Evolutionary conservation across 1,140 invertebrate species (phyloP).

Genomic region (Thalassaphorura encarpata): DNA sequence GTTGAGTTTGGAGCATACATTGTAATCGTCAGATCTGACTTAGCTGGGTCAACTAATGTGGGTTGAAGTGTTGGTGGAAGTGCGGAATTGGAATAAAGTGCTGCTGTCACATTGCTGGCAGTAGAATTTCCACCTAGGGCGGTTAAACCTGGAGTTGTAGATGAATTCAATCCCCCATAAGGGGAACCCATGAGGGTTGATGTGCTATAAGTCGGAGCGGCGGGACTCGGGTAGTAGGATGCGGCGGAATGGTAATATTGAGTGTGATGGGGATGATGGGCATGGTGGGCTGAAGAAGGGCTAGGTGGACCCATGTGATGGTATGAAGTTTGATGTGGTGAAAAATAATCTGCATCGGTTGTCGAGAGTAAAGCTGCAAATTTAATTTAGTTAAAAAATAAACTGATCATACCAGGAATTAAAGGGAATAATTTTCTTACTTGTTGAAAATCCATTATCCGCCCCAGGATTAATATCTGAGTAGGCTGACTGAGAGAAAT

Average conservation of each 20-base stretch:
- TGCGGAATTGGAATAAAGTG: neutral
- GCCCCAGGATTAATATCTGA: constrained; percentile 18
- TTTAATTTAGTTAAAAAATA: neutral
- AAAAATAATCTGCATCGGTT: constrained; percentile 23
- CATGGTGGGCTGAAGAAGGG: constrained; percentile 16
- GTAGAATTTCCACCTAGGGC: neutral
- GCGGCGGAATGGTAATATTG: constrained; percentile 24
- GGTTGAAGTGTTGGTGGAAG: neutral
- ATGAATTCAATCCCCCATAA: constrained; percentile 8
- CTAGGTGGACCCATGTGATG: constrained; percentile 26
- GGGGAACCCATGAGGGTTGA: constrained; percentile 15
- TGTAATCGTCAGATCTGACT: constrained; percentile 28
- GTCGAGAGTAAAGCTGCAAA: constrained; percentile 13
- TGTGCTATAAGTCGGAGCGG: constrained; percentile 8
- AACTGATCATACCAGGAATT: neutral
- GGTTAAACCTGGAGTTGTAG: too few species aligned
- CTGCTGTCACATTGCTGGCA: neutral
- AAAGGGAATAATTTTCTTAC: constrained; percentile 6
- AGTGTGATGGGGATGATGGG: constrained; percentile 18
- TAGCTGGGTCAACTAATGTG: constrained; percentile 16
- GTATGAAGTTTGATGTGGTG: constrained; percentile 17
- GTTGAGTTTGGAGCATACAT: constrained; percentile 21
- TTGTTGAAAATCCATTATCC: constrained; percentile 18
- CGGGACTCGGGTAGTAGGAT: constrained; percentile 19
- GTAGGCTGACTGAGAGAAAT: constrained; percentile 19